Evolutionary conservation across 2,113 vertebrate genomes (phyloP).

Genomic region (Psettodes erumei): DNA sequence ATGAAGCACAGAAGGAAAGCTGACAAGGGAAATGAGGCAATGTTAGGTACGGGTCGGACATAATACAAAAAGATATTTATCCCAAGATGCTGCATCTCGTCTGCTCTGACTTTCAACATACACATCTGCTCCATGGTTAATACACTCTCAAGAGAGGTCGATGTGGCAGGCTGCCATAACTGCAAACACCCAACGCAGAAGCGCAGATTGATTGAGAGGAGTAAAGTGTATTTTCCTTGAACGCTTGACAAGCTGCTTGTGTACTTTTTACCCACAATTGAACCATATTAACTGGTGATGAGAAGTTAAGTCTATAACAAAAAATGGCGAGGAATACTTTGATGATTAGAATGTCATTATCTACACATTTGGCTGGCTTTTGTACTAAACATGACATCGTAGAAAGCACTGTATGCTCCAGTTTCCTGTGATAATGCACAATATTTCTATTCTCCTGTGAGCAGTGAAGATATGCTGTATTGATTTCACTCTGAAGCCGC

Average conservation of each 20-base stretch:
- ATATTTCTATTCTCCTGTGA: no score
- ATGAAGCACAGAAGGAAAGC: neutral
- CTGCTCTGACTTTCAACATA: constrained; percentile 23
- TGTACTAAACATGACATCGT: no score
- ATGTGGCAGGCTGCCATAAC: constrained; percentile 35
- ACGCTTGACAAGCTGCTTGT: constrained; percentile 11
- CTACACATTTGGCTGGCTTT: no score
- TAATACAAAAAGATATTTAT: constrained; percentile 18
- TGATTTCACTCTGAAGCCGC: no score
- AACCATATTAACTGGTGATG: constrained; percentile 2
- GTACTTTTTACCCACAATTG: neutral
- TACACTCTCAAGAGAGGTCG: constrained; percentile 13
- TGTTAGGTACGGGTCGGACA: constrained; percentile 19
- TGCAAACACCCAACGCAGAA: constrained; percentile 38
- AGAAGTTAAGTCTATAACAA: no score
- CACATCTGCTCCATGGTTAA: constrained; percentile 13
- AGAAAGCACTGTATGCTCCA: no score
- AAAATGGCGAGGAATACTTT: no score
- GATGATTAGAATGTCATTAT: no score
- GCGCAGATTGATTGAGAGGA: constrained; percentile 29
- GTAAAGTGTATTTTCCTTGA: constrained; percentile 25
- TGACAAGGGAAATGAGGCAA: constrained; percentile 55
- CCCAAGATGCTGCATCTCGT: neutral
- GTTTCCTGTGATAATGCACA: no score
- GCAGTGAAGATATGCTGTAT: no score